Percentiles rank a stretch among this genome's conserved stretches.
phyloP scores from a whole-genome alignment of 2,888 invertebrate species.

The Aelia acuminata region DNA sequence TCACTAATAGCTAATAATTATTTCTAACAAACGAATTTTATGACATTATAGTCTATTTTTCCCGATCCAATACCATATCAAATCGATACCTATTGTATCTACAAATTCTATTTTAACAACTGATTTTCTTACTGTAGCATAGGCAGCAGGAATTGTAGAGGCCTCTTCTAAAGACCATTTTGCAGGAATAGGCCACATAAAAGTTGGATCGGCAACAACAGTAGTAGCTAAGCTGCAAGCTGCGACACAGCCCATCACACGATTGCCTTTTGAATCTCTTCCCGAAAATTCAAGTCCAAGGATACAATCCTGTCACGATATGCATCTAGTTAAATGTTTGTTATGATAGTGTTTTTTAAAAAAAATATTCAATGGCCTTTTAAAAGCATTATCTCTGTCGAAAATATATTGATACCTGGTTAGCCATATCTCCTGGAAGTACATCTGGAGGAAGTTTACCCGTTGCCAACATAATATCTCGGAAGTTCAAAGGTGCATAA shows the following conservation, averaged over 20 bases:
- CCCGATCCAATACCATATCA: too few species aligned
- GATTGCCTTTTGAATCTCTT: slow-evolving; percentile 78
- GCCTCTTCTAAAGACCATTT: slow-evolving; percentile 93
- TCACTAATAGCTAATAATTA: background rate
- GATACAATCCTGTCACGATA: slow-evolving; percentile 84
- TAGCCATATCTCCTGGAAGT: slow-evolving; percentile 82
- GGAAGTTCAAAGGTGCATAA: slow-evolving; percentile 96
- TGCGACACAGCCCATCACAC: slow-evolving; percentile 94
- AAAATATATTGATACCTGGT: background rate
- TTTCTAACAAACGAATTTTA: background rate
- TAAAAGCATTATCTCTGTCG: background rate
- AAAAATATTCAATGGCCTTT: background rate
- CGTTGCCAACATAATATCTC: slow-evolving; percentile 97
- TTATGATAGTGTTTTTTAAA: background rate
- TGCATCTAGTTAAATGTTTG: background rate
- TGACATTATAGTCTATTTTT: background rate
- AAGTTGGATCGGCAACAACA: slow-evolving; percentile 86
- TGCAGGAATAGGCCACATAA: slow-evolving; percentile 91
- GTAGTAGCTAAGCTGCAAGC: slow-evolving; percentile 93
- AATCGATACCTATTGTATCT: background rate
- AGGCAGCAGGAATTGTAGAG: slow-evolving; percentile 93
- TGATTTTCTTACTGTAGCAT: slow-evolving; percentile 80
- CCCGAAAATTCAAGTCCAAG: slow-evolving; percentile 96
- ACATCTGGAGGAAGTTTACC: slow-evolving; percentile 98
- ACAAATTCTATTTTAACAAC: background rate